Evolutionary conservation across 1,140 invertebrate species (phyloP).

Genomic region (Pantala flavescens): DNA sequence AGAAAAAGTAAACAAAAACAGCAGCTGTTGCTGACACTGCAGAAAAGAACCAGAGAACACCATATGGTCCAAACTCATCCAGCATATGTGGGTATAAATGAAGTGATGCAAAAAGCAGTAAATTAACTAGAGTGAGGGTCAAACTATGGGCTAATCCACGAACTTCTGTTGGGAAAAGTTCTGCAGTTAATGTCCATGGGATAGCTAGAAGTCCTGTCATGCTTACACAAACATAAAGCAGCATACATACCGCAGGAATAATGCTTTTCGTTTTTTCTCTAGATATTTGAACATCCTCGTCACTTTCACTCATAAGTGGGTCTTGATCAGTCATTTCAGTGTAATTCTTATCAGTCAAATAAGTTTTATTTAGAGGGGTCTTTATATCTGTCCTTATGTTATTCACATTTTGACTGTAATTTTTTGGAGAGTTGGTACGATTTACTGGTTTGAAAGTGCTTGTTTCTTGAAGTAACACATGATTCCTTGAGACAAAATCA

Average conservation of each 20-base stretch:
- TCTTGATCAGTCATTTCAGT: background rate
- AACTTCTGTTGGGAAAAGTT: conserved; percentile 54
- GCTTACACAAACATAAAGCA: conserved; percentile 48
- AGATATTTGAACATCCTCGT: background rate
- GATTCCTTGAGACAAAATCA: no score
- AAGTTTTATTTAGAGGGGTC: background rate
- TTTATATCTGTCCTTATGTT: background rate
- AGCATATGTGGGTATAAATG: conserved; percentile 14
- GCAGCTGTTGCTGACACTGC: conserved; percentile 44
- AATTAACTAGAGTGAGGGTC: background rate
- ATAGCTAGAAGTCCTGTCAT: conserved; percentile 62
- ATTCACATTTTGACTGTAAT: background rate
- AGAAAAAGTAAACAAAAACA: conserved; percentile 46
- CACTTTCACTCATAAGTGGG: background rate
- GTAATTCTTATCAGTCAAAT: background rate
- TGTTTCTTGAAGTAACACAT: background rate
- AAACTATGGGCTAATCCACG: background rate
- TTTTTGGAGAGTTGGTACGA: background rate
- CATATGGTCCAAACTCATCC: conserved; percentile 39
- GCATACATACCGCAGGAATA: conserved; percentile 49
- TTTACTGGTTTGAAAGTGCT: background rate
- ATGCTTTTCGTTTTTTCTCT: conserved; percentile 20
- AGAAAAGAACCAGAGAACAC: conserved; percentile 58
- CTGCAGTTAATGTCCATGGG: conserved; percentile 63
- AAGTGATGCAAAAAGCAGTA: background rate